phyloP scores from a whole-genome alignment of 2,888 invertebrate species.

The Agrochola lychnidis region DNA sequence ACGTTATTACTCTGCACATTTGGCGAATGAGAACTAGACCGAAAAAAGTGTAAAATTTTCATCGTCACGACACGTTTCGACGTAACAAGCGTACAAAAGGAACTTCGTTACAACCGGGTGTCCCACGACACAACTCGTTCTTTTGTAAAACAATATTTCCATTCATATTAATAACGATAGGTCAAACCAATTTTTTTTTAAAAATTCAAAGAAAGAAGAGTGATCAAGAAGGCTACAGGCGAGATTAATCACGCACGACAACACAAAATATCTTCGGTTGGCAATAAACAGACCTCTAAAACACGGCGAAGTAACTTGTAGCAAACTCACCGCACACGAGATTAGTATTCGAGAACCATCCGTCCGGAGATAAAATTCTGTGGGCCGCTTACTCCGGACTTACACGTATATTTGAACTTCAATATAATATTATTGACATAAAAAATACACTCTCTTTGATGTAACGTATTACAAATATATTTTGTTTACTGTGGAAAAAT shows the following conservation, averaged over 20 bases:
- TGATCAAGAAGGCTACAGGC: slow-evolving; percentile 3
- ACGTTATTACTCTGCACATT: too few relatives aligned
- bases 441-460: slow-evolving; percentile 63
- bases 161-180: not conserved
- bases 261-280: slow-evolving; percentile 12
- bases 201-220: not conserved
- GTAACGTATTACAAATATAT: slow-evolving; percentile 61
- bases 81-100: too few relatives aligned
- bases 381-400: slow-evolving; percentile 35
- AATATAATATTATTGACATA: slow-evolving; percentile 63
- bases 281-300: slow-evolving; percentile 19
- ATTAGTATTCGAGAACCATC: slow-evolving; percentile 52
- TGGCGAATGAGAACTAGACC: too few relatives aligned
- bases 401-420: slow-evolving; percentile 56
- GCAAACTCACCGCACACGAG: slow-evolving; percentile 18
- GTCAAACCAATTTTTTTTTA: too few relatives aligned
- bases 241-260: slow-evolving; percentile 16
- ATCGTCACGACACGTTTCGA: too few relatives aligned
- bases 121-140: too few relatives aligned
- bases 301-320: slow-evolving; percentile 11
- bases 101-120: too few relatives aligned
- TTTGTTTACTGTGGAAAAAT: slow-evolving; percentile 59
- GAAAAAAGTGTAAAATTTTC: too few relatives aligned
- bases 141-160: not conserved
- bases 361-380: slow-evolving; percentile 36